Evolutionary conservation across 2,113 vertebrate species (phyloP).

Genomic region (Melozone crissalis): DNA sequence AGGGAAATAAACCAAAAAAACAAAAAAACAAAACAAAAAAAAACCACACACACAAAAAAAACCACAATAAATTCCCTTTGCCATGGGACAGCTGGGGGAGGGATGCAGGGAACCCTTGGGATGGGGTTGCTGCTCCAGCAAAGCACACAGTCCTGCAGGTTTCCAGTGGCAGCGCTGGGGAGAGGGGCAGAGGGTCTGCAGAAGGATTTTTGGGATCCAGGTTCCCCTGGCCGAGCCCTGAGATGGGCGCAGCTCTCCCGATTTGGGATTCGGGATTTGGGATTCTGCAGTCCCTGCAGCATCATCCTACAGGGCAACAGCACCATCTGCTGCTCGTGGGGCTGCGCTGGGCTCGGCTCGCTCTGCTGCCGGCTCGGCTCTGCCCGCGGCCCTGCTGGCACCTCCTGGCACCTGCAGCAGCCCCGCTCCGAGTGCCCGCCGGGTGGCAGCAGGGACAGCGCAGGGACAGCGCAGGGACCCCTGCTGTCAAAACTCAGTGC

Average conservation of each 20-base stretch:
- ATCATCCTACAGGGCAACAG: neutral
- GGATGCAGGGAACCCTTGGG: neutral
- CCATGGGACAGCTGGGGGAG: rapidly evolving
- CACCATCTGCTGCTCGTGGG: slow-evolving; percentile 14
- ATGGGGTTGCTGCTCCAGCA: neutral
- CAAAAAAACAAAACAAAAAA: no score
- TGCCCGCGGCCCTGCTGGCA: no score
- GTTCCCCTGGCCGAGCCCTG: neutral
- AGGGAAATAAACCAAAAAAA: no score
- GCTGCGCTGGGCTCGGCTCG: rapidly evolving
- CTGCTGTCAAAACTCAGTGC: no score
- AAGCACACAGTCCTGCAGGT: neutral
- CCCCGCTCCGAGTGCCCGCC: no score
- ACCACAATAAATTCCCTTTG: neutral
- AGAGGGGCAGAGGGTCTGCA: neutral
- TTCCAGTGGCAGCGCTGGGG: no score
- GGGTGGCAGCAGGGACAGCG: no score
- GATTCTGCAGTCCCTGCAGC: neutral
- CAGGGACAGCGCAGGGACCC: no score
- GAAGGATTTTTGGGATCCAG: neutral
- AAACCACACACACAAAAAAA: no score
- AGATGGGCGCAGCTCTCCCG: neutral
- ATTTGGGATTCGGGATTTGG: neutral
- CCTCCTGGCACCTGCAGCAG: no score
- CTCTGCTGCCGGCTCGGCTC: no score